These are phyloP conservation scores for Trematomus bernacchii DNA, from an alignment of 2,797 vertebrate genomes.

Conservation along the genomic window DNA sequence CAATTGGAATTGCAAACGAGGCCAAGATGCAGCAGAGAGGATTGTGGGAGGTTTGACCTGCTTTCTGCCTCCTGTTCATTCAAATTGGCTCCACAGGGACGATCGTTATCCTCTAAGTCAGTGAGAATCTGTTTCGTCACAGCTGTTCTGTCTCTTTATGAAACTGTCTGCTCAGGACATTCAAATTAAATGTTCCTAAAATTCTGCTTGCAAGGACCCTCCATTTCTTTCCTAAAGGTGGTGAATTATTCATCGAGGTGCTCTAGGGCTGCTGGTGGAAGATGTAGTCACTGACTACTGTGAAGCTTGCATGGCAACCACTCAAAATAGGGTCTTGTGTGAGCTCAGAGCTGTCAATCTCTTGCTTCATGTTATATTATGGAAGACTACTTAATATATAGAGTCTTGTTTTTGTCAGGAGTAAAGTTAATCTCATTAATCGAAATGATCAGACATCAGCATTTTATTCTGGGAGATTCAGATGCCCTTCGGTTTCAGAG, in stretches of 20 bases:
- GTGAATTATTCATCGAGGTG: conserved; percentile 78
- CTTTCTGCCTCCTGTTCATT: conserved; percentile 63
- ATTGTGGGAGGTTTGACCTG: conserved; percentile 73
- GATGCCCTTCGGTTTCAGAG: background rate
- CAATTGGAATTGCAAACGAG: conserved; percentile 77
- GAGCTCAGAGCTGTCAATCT: conserved; percentile 65
- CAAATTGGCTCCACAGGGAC: conserved; percentile 46
- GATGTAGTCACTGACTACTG: conserved; percentile 77
- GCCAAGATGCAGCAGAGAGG: conserved; percentile 62
- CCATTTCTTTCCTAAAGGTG: conserved; percentile 43
- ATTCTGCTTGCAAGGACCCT: conserved; percentile 46
- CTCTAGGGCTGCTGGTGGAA: conserved; percentile 71
- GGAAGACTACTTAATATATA: conserved; percentile 23
- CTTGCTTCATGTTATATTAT: conserved; percentile 35
- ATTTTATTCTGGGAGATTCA: background rate
- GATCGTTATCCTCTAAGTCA: conserved; percentile 38
- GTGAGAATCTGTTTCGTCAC: conserved; percentile 44
- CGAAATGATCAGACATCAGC: background rate
- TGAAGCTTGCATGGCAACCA: conserved; percentile 81
- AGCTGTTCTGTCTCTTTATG: conserved; percentile 45
- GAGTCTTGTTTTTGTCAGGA: background rate
- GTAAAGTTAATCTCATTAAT: background rate
- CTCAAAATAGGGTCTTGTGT: conserved; percentile 70
- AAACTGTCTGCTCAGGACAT: conserved; percentile 24
- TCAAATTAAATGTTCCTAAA: conserved; percentile 55